These are phyloP conservation scores for Saccostrea cuccullata DNA, from an alignment of 1,140 invertebrate genomes.

Conservation along the genomic window DNA sequence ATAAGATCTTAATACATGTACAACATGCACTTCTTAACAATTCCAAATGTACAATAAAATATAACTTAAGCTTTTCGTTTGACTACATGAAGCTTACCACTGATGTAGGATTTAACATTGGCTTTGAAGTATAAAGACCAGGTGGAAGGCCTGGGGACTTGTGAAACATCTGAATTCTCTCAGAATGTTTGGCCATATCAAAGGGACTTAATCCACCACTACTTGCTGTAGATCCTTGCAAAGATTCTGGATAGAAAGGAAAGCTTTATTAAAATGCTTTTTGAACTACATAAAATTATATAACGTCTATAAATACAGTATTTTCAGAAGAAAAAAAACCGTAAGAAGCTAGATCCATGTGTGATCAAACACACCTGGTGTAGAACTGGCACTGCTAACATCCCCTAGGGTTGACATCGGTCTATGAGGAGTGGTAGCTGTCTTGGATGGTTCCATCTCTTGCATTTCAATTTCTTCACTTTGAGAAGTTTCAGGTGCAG, in stretches of 20 bases:
- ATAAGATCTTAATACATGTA: too few relatives aligned
- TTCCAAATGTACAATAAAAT: too few relatives aligned
- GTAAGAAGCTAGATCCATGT: too few relatives aligned
- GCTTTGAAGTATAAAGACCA: constrained; percentile 16
- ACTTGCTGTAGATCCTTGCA: constrained; percentile 1
- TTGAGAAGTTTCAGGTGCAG: neutral
- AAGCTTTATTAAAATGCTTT: too few relatives aligned
- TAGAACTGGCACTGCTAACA: constrained; percentile 3
- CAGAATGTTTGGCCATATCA: neutral
- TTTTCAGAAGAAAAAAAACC: too few relatives aligned
- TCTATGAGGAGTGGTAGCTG: neutral
- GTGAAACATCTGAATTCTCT: constrained; percentile 12
- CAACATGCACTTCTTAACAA: too few relatives aligned
- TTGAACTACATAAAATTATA: too few relatives aligned
- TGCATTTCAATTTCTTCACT: constrained; percentile 7
- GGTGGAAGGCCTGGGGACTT: constrained; percentile 30
- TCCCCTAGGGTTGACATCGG: neutral
- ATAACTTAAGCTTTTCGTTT: too few relatives aligned
- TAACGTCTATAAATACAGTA: too few relatives aligned
- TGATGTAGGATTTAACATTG: neutral
- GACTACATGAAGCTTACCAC: neutral
- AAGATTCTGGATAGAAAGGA: constrained; percentile 8
- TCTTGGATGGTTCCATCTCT: neutral
- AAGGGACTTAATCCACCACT: constrained; percentile 3
- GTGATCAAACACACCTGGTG: neutral